Conservation (phyloP, 1,140 invertebrate species). For the Drosophila lacteicornis region DNA sequence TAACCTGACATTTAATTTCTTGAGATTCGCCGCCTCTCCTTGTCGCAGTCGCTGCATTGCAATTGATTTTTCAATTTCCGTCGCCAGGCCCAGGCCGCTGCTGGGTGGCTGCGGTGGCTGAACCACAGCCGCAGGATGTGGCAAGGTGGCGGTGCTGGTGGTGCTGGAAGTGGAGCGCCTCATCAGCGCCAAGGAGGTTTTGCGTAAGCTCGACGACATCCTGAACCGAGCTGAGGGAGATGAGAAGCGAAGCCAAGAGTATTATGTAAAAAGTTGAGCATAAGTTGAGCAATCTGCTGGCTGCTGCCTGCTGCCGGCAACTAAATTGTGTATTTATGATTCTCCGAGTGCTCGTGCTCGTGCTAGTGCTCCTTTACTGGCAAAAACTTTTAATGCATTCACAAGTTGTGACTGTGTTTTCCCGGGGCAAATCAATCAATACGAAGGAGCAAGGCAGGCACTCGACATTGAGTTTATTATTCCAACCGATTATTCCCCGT, state of each 20-base stretch:
- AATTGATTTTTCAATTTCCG: slow-evolving; percentile 81
- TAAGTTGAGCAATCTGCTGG: slow-evolving; percentile 25
- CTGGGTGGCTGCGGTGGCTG: slow-evolving; percentile 46
- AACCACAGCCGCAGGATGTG: slow-evolving; percentile 18
- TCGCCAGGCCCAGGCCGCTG: slow-evolving; percentile 62
- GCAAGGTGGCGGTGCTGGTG: slow-evolving; percentile 32
- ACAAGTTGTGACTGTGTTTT: slow-evolving; percentile 19
- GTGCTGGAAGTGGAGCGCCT: slow-evolving; percentile 64
- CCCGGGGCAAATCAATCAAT: slow-evolving; percentile 42
- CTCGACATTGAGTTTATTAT: slow-evolving; percentile 19
- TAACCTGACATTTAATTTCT: slow-evolving; percentile 52
- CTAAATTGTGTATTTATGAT: slow-evolving; percentile 41
- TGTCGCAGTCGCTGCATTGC: slow-evolving; percentile 55
- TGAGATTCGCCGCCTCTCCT: slow-evolving; percentile 25
- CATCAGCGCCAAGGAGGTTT: slow-evolving; percentile 70
- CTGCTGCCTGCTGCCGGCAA: slow-evolving; percentile 6
- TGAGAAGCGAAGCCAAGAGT: background rate
- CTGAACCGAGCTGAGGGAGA: slow-evolving; percentile 15
- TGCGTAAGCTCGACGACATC: slow-evolving; percentile 78
- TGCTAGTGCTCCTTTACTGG: background rate
- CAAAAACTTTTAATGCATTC: slow-evolving; percentile 48
- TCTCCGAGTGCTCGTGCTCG: background rate
- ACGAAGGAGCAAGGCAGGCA: slow-evolving; percentile 5
- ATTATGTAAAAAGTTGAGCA: slow-evolving; percentile 46
- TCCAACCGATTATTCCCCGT: slow-evolving; percentile 5